Evolutionary conservation across 2,888 invertebrate genomes (phyloP), one percentile per base, ranked within the genome.

Genomic region (Drosophila fungiperda): DNA sequence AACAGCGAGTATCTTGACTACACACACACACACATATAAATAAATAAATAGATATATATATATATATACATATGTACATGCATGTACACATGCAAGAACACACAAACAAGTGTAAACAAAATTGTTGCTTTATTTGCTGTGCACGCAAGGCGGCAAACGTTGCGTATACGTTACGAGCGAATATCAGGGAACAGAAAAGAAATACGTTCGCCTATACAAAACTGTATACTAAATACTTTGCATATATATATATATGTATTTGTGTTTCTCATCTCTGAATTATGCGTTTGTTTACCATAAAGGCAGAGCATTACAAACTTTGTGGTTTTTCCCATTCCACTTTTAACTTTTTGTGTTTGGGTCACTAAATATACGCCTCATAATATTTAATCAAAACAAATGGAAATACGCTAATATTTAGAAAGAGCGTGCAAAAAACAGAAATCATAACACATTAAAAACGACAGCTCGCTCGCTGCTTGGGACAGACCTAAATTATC

Each of bases 161-260:
- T 84, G 77, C 85, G 85, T 87, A 89, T 85, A 85, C 85, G 89
- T 89, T 87, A 87, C 75, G 45, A 62, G 68, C 65, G 73, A 64
- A 70, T 65, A 52, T 38, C 55, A 58, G 32, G 26, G 36, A 35
- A 64, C 36, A 52, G 40, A 67, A 73, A 72, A 70, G 68, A 74
- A 76, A 74, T 80, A 38, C 50, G 40, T 38, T 67, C 58, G 20
- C 57, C 23, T 48, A 32, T 38, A 59, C 48, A 26, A 53, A 49
- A 48, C 26, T 45, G 15, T 29, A 20, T 7, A 9, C 35, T 17
- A 35, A n/a, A 26, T n/a, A 26, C 42, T 42, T 11, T 26, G 38
- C 42, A 35, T 32, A 49, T 38, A 7, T 54, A 35, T 33, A 15
- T 53, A 6, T 48, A 38, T 36, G 26, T 48, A 15, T 23, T 48